Percentiles rank a stretch among this genome's conserved stretches.
phyloP scores from a whole-genome alignment of 2,797 vertebrate species.

The Thalassophryne amazonica region DNA sequence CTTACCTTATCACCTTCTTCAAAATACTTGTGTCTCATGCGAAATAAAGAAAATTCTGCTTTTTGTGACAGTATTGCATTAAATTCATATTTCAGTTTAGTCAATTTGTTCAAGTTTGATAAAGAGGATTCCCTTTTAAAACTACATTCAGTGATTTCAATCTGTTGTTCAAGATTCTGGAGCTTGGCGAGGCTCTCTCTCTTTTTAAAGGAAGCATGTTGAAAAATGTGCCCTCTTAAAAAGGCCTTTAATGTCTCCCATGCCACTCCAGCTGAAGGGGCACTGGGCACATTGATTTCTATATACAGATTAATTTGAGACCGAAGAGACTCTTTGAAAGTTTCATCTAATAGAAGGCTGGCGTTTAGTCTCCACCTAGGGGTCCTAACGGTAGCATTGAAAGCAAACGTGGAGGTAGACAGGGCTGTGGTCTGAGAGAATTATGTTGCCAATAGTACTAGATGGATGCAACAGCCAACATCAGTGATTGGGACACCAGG shows the following conservation, averaged over 20 bases:
- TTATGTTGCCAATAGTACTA: neutral
- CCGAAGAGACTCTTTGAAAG: no score
- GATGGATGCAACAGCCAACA: no score
- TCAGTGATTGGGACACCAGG: no score
- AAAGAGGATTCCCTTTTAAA: neutral
- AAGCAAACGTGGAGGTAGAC: no score
- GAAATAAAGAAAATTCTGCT: slow-evolving; percentile 2
- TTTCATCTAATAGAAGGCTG: no score
- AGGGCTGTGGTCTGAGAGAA: no score
- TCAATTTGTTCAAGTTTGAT: neutral
- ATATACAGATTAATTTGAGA: no score
- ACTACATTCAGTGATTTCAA: neutral
- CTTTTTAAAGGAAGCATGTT: neutral
- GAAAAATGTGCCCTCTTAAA: neutral
- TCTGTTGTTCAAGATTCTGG: neutral
- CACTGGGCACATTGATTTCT: neutral
- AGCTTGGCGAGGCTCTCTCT: neutral
- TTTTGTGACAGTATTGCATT: neutral
- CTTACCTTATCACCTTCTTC: no score
- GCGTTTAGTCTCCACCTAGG: no score
- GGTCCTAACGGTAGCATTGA: no score
- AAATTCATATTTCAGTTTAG: neutral
- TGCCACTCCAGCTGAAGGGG: neutral
- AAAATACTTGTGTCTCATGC: slow-evolving; percentile 10
- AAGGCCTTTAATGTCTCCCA: neutral